Conservation (phyloP, 2,888 invertebrate species). For the Drosophila bunnanda region DNA sequence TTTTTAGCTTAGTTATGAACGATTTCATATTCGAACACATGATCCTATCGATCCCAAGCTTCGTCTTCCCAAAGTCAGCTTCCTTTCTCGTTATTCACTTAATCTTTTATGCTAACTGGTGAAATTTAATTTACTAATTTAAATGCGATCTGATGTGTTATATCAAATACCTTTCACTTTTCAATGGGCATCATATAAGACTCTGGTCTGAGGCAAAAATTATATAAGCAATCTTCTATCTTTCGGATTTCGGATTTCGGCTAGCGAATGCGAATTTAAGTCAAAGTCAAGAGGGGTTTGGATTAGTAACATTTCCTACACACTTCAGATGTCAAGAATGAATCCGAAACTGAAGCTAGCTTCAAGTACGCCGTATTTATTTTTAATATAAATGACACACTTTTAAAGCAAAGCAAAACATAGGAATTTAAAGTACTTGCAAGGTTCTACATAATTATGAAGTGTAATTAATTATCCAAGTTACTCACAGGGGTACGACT, state of each 20-base stretch:
- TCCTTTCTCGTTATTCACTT: not conserved
- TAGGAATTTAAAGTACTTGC: not conserved
- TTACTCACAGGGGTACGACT: not conserved
- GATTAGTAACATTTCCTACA: not conserved
- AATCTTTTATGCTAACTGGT: not conserved
- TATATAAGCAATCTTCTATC: not conserved
- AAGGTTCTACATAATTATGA: not conserved
- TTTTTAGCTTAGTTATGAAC: too few species aligned
- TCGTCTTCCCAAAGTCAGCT: too few species aligned
- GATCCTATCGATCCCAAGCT: too few species aligned
- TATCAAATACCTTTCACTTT: slow-evolving; percentile 1
- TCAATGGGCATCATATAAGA: not conserved
- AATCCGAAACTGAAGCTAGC: not conserved
- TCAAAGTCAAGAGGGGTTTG: not conserved
- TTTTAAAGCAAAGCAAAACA: not conserved
- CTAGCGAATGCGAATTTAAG: not conserved
- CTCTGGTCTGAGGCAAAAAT: not conserved
- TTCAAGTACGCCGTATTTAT: not conserved
- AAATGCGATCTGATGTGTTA: not conserved
- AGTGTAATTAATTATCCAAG: not conserved
- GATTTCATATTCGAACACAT: too few species aligned
- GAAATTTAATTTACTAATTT: not conserved
- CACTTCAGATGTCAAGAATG: not conserved
- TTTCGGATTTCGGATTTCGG: slow-evolving; percentile 1
- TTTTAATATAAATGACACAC: not conserved